These are phyloP conservation scores for Drosophila neutralis DNA, from an alignment of 2,888 invertebrate genomes.

Conservation along the genomic window DNA sequence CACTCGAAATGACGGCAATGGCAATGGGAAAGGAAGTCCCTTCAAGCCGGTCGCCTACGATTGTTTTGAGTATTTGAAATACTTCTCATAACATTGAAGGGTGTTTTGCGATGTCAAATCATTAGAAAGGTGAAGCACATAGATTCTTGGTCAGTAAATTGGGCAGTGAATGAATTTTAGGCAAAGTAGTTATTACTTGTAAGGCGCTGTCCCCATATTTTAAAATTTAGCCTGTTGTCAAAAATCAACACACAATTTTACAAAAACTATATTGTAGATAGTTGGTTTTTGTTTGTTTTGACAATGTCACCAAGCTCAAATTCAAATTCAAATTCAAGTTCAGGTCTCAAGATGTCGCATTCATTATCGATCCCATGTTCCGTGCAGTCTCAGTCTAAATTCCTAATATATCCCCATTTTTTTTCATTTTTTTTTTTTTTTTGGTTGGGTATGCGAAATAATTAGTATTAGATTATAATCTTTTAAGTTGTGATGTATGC, in stretches of 20 bases:
- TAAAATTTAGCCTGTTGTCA: background rate
- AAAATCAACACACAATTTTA: constrained; percentile 2
- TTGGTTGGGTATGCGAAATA: constrained; percentile 2
- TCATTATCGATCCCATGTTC: constrained; percentile 5
- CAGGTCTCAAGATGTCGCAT: background rate
- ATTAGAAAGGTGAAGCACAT: constrained; percentile 47
- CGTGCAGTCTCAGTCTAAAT: constrained; percentile 7
- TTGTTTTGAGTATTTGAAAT: background rate
- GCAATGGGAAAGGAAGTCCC: constrained; percentile 14
- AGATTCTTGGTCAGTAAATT: constrained; percentile 73
- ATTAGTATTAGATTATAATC: constrained; percentile 13
- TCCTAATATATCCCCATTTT: background rate
- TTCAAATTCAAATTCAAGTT: constrained; percentile 5
- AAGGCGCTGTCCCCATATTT: constrained; percentile 5
- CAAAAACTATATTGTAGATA: background rate
- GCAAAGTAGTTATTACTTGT: background rate
- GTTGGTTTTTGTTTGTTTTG: background rate
- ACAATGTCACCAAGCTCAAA: constrained; percentile 1
- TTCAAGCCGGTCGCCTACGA: background rate
- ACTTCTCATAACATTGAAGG: background rate
- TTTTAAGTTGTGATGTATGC: constrained; percentile 44
- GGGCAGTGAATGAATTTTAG: constrained; percentile 19
- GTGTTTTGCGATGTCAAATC: constrained; percentile 17
- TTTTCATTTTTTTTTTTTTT: too few species aligned
- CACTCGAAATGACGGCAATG: constrained; percentile 22